Percentiles rank a stretch among this genome's conserved stretches.
phyloP scores from a whole-genome alignment of 2,888 invertebrate species.

The Latrodectus hesperus region DNA sequence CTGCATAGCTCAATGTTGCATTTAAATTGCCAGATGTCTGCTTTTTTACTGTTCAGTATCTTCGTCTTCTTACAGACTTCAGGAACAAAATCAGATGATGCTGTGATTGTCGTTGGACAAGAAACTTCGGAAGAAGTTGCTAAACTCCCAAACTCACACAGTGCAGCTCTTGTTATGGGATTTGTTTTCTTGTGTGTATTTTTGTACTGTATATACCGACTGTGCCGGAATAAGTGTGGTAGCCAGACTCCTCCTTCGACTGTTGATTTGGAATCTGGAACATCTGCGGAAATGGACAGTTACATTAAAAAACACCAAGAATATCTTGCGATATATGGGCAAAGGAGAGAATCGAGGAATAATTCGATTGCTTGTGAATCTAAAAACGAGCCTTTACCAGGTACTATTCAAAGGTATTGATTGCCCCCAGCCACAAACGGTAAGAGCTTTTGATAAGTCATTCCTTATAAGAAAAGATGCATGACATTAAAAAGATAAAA shows the following conservation, averaged over 20 bases:
- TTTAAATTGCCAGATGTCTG: not conserved
- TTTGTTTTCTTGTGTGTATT: conserved; percentile 45
- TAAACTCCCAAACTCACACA: conserved; percentile 47
- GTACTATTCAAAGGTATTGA: not conserved
- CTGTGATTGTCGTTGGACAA: conserved; percentile 12
- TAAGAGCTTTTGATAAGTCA: too few species aligned
- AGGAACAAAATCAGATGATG: conserved; percentile 13
- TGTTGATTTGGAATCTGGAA: not conserved
- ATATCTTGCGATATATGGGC: conserved; percentile 53
- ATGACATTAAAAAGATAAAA: too few species aligned
- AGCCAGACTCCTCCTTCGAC: conserved; percentile 7
- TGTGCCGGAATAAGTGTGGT: conserved; percentile 23
- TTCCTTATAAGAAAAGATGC: too few species aligned
- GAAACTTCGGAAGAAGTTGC: conserved; percentile 18
- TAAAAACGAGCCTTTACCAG: not conserved
- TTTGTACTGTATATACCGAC: conserved; percentile 31
- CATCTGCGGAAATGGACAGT: conserved; percentile 10
- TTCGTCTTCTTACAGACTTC: conserved; percentile 2
- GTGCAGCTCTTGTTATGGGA: conserved; percentile 54
- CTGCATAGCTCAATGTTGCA: too few species aligned
- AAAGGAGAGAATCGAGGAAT: not conserved
- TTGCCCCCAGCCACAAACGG: not conserved
- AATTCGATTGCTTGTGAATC: conserved; percentile 24
- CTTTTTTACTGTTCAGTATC: not conserved
- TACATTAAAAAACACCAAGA: conserved; percentile 37